Conservation (phyloP, 2,888 invertebrate genomes). For the Lasioglossum figueresi region DNA sequence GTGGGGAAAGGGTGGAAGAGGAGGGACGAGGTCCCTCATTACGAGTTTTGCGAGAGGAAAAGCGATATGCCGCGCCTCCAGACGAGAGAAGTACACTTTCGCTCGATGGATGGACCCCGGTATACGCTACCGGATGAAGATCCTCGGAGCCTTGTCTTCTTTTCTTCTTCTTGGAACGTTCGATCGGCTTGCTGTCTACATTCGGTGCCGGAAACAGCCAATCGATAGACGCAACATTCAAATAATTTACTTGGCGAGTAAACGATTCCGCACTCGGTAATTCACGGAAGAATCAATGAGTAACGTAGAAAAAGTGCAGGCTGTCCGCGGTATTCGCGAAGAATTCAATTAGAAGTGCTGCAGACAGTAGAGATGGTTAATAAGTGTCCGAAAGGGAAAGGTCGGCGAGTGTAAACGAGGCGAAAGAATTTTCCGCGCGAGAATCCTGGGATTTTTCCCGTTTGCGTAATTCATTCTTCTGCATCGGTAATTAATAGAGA, state of each 20-base stretch:
- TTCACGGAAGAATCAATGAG: not conserved
- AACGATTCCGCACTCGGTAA: too few species aligned
- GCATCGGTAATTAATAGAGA: conserved; percentile 60
- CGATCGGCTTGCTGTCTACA: not conserved
- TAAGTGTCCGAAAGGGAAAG: not conserved
- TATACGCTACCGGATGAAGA: conserved; percentile 49
- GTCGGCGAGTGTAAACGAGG: not conserved
- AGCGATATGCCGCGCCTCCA: conserved; percentile 69
- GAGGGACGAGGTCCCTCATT: conserved; percentile 59
- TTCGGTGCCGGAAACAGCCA: not conserved
- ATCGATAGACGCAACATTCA: not conserved
- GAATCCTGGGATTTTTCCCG: conserved; percentile 27
- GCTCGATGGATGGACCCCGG: conserved; percentile 40
- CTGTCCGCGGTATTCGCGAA: not conserved
- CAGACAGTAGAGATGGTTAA: not conserved
- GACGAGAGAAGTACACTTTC: conserved; percentile 76
- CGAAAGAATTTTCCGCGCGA: conserved; percentile 18
- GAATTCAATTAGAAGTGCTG: not conserved
- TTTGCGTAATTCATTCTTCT: conserved; percentile 37
- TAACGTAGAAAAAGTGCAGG: not conserved
- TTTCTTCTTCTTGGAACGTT: not conserved
- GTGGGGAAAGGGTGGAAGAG: conserved; percentile 37
- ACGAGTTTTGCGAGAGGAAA: conserved; percentile 65
- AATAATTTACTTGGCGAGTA: not conserved
- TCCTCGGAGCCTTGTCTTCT: not conserved